Evolutionary conservation across 2,113 vertebrate species (phyloP).

Genomic region (Gnathonemus echidnorhynchus): DNA sequence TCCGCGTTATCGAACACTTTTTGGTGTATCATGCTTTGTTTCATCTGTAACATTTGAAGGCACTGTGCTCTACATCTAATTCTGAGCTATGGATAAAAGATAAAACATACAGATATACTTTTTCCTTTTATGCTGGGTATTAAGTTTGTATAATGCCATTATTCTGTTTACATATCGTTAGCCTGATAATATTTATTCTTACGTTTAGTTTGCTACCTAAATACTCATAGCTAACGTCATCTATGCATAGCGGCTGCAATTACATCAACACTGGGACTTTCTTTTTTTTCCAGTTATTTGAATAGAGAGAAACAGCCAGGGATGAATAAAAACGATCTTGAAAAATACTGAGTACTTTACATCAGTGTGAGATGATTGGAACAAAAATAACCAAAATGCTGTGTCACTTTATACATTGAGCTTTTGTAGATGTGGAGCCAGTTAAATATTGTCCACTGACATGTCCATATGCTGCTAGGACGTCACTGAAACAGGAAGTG

Average conservation of each 20-base stretch:
- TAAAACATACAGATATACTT: background rate
- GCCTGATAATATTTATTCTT: background rate
- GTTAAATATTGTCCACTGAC: background rate
- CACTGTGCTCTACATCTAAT: background rate
- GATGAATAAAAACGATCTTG: background rate
- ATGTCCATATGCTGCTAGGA: background rate
- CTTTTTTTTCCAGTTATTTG: background rate
- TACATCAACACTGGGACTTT: background rate
- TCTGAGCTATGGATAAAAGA: background rate
- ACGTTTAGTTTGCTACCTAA: background rate
- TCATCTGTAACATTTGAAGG: background rate
- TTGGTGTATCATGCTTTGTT: background rate
- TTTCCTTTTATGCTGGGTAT: background rate
- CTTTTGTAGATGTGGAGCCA: background rate
- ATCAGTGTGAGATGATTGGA: background rate
- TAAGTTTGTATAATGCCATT: background rate
- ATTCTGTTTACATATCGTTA: constrained; percentile 1
- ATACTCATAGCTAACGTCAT: background rate
- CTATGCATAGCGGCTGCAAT: background rate
- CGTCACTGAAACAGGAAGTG: background rate
- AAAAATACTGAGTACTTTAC: background rate
- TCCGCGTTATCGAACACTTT: background rate
- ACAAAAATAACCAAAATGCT: background rate
- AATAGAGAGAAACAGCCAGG: background rate
- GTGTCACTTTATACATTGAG: background rate